Percentiles rank a stretch among this genome's conserved stretches.
Evolutionary conservation across 2,888 invertebrate species (phyloP).

Genomic region (Meiosimyza platycephala): DNA sequence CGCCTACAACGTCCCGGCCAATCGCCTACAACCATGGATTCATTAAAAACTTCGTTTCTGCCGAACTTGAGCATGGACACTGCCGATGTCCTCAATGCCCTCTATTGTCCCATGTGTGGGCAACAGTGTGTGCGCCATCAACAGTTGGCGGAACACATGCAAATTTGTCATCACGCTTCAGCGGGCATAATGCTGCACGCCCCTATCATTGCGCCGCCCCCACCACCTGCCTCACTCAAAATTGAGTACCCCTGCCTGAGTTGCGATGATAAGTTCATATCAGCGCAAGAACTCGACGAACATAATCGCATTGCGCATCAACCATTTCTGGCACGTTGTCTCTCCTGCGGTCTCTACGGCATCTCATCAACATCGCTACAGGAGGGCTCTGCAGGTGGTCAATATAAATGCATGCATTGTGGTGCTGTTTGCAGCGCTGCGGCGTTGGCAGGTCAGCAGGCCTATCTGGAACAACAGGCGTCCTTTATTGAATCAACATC

Average conservation of each 20-base stretch:
- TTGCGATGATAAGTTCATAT: constrained; percentile 64
- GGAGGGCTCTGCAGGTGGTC: constrained; percentile 55
- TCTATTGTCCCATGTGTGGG: constrained; percentile 65
- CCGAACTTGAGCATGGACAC: constrained; percentile 65
- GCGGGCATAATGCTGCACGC: constrained; percentile 45
- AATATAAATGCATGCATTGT: constrained; percentile 64
- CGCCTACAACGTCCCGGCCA: constrained; percentile 61
- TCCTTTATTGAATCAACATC: constrained; percentile 49
- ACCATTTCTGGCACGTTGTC: constrained; percentile 62
- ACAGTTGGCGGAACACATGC: constrained; percentile 63
- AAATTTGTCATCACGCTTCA: constrained; percentile 58
- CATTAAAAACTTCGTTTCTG: constrained; percentile 63
- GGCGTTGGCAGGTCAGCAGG: constrained; percentile 42
- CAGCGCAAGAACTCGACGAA: constrained; percentile 61
- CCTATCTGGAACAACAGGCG: constrained; percentile 58
- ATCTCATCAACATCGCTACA: constrained; percentile 58
- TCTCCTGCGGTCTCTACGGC: constrained; percentile 62
- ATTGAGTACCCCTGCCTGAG: constrained; percentile 61
- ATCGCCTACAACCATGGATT: constrained; percentile 56
- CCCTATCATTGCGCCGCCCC: constrained; percentile 48
- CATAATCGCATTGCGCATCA: constrained; percentile 63
- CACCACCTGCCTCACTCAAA: constrained; percentile 53
- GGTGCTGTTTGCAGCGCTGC: constrained; percentile 60
- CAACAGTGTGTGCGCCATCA: constrained; percentile 63
- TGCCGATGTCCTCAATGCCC: constrained; percentile 50